Percentiles rank a stretch among this genome's conserved stretches.
These are phyloP conservation scores for Cydia amplana DNA, from an alignment of 1,140 invertebrate genomes.

Conservation along the genomic window DNA sequence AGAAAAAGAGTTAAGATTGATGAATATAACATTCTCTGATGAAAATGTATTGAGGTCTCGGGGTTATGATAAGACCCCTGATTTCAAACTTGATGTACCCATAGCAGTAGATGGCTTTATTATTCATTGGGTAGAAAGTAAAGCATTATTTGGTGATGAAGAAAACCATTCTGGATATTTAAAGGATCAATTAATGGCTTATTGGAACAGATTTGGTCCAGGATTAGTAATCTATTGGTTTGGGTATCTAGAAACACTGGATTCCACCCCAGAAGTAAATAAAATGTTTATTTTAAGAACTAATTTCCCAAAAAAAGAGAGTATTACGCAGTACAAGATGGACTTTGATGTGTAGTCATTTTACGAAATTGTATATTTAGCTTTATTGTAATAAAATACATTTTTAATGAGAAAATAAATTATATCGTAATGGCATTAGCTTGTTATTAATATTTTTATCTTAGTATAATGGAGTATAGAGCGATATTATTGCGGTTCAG, in stretches of 20 bases:
- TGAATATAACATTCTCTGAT: conserved; percentile 84
- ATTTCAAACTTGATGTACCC: conserved; percentile 94
- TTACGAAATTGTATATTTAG: background rate
- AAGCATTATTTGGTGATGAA: conserved; percentile 94
- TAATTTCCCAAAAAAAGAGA: conserved; percentile 56
- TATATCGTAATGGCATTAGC: no score
- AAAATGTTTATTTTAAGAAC: conserved; percentile 67
- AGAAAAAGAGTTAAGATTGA: conserved; percentile 67
- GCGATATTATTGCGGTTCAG: no score
- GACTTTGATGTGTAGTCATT: conserved; percentile 14
- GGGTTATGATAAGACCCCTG: conserved; percentile 97
- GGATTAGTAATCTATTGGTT: conserved; percentile 98
- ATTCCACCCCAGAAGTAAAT: conserved; percentile 74
- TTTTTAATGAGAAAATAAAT: no score
- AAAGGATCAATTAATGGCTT: conserved; percentile 92
- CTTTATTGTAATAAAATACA: background rate
- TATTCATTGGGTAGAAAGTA: conserved; percentile 98
- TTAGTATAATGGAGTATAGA: no score
- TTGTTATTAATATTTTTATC: no score
- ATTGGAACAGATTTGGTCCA: conserved; percentile 96
- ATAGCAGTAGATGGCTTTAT: conserved; percentile 92
- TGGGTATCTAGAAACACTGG: conserved; percentile 87
- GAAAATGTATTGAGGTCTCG: conserved; percentile 89
- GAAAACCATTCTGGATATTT: conserved; percentile 91
- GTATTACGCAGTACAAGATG: conserved; percentile 56